Percentiles rank a stretch among this genome's conserved stretches.
Evolutionary conservation across 1,140 invertebrate genomes (phyloP).

Genomic region (Drosophila bipectinata): DNA sequence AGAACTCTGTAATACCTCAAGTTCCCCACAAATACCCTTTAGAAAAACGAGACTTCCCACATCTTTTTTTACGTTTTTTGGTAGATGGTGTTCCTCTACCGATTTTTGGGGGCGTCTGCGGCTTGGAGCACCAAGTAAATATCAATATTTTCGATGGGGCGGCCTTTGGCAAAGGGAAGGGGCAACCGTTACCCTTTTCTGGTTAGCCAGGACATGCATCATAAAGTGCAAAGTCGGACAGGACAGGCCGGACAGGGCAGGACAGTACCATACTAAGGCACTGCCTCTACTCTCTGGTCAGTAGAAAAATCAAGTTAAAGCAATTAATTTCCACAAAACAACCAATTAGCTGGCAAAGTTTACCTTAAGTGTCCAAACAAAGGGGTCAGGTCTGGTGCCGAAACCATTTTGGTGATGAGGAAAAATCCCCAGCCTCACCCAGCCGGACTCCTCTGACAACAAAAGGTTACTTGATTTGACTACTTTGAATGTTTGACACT

Average conservation of each 20-base stretch:
- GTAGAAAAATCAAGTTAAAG: slow-evolving; percentile 81
- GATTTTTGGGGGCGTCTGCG: slow-evolving; percentile 58
- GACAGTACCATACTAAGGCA: not conserved
- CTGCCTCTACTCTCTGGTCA: slow-evolving; percentile 17
- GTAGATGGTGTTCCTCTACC: not conserved
- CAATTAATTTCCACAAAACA: slow-evolving; percentile 84
- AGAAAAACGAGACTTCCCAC: slow-evolving; percentile 13
- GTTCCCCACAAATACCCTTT: slow-evolving; percentile 1
- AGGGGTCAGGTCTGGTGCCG: slow-evolving; percentile 6
- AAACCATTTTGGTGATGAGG: too few relatives aligned
- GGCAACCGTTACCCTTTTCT: too few relatives aligned
- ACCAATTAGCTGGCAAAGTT: slow-evolving; percentile 83
- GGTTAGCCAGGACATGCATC: slow-evolving; percentile 60
- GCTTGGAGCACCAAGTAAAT: slow-evolving; percentile 70
- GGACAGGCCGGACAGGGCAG: not conserved
- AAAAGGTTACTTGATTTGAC: slow-evolving; percentile 84
- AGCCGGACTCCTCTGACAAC: slow-evolving; percentile 43
- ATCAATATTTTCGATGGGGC: slow-evolving; percentile 60
- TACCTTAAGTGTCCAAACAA: slow-evolving; percentile 83
- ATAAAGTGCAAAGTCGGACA: slow-evolving; percentile 65
- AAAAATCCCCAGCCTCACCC: not conserved
- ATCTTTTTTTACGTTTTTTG: slow-evolving; percentile 24
- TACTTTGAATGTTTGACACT: slow-evolving; percentile 84
- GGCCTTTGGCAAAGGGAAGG: not conserved
- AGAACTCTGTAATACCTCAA: not conserved